Base-by-base conservation (phyloP, 2,888 invertebrate genomes). In the Actias luna region DNA sequence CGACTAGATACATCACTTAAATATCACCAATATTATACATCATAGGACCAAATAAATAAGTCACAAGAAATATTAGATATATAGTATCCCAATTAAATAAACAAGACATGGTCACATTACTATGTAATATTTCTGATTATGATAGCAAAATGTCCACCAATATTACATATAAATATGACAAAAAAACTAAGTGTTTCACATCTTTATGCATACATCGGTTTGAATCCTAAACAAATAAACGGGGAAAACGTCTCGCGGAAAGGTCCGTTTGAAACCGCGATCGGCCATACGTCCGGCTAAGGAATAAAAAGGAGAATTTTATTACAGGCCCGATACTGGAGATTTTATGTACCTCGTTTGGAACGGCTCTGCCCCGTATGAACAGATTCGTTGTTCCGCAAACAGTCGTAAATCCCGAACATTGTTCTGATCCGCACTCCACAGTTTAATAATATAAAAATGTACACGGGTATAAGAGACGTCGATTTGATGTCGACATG, bases 361-460 rank as follows among this genome's bases (percentile, higher is more conserved):
- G 75, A 76, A 71, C 73, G 68, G 65, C 70, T 68, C 71, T 65
- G 69, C 69, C 69, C 70, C 67, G 76, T 75, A 80, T 78, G 79
- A 81, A 81, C 85, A 82, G 84, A 85, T 86, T 84, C 79, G 75
- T 74, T 72, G 79, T 73, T 73, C 80, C 83, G 77, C 84, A 84
- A 85, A 86, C 79, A 83, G 75, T 84, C 87, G 87, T 88, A 88
- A 87, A 87, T 84, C 80, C 79, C 70, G 67, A 74, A 79, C 81
- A 82, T 83, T 76, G 78, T 74, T 75, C 79, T 80, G 84, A 85
- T 85, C 83, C 84, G 79, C 77, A 78, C 79, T 80, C 73, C 75
- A 75, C 59, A 63, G 63, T 63, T 63, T 63, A 63, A 63, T 63
- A 63, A 63, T 63, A 66, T 67, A 68, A 69, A 67, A 67, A 62